Base-by-base conservation (phyloP, 2,888 invertebrate species). In the Amblyjoppa proteus region DNA sequence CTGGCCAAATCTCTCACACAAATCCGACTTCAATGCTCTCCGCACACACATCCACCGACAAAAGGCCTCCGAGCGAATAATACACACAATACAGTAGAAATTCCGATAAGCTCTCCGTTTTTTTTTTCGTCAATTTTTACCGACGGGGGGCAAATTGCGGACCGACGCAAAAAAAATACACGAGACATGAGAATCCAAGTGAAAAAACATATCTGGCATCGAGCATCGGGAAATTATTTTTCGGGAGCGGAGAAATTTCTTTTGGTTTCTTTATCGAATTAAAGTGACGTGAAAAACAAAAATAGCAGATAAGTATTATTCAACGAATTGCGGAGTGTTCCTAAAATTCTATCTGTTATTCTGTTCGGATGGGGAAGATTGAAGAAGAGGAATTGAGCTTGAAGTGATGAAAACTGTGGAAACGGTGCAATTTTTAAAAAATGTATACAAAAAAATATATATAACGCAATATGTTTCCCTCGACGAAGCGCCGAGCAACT, bases 1-100 rank as follows among this genome's bases (percentile, higher is more conserved):
- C 71, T 88, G 88, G 83, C 88, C 90, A 82, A 92, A 92, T 87
- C 83, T 68, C 73, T 81, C 79, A 69, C 69, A 58, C 70, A 56
- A 16, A 68, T 49, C 58, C 51, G 49, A 61, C 13, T 66, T 66
- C 66, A 71, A 78, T 78, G 78, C 66, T 31, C 31, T 34, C 20
- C 61, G 16, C 41, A 31, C 31, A 74, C 58, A 74, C 38, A 74
- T 61, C 25, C 25, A 66, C 66, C 66, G 66, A 66, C 66, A 66
- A 66, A 66, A 41, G 66, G 20, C 41, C 38, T 66, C 20, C n/a
- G 38, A 66, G 34, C 66, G 66, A 66, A 66, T 66, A 66, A 66
- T 38, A 34, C 34, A 66, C 34, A 66, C 66, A 61, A 61, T 61
- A 61, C 61, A 31, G 61, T 61, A 31, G 61, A 61, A 61, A 61